These are phyloP conservation scores for Myoxocephalus aenaeus DNA, from an alignment of 2,797 vertebrate species.

Conservation along the genomic window DNA sequence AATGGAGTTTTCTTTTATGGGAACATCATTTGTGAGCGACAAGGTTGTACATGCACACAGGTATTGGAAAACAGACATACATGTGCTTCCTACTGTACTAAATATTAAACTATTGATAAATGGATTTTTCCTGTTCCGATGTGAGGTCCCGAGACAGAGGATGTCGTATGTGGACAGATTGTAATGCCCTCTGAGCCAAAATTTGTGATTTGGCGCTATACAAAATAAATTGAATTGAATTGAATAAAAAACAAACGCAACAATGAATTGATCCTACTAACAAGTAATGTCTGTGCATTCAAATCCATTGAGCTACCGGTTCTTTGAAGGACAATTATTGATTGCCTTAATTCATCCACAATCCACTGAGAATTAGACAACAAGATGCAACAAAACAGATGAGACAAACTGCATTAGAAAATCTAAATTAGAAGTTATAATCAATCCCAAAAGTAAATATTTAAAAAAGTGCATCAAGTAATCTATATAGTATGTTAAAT, in stretches of 20 bases:
- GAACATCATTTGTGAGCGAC: neutral
- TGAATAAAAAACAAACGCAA: neutral
- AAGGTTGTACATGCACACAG: neutral
- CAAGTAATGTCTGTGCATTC: neutral
- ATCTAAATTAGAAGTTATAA: neutral
- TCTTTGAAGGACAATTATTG: neutral
- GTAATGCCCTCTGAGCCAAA: too few relatives aligned
- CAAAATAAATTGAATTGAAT: too few relatives aligned
- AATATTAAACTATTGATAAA: neutral
- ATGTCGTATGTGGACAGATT: too few relatives aligned
- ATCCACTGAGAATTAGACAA: neutral
- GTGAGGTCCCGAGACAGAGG: too few relatives aligned
- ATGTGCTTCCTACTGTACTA: neutral
- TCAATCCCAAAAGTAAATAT: neutral
- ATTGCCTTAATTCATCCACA: neutral
- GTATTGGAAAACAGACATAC: neutral
- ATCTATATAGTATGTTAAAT: neutral
- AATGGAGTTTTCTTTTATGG: neutral
- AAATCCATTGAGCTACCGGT: neutral
- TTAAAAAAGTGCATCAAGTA: neutral
- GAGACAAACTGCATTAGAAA: neutral
- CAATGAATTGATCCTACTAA: neutral
- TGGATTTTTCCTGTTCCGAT: too few relatives aligned
- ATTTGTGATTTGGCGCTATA: too few relatives aligned
- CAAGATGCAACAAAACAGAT: neutral